These are phyloP conservation scores for Netelia inedita DNA, from an alignment of 2,888 invertebrate species.

Conservation along the genomic window DNA sequence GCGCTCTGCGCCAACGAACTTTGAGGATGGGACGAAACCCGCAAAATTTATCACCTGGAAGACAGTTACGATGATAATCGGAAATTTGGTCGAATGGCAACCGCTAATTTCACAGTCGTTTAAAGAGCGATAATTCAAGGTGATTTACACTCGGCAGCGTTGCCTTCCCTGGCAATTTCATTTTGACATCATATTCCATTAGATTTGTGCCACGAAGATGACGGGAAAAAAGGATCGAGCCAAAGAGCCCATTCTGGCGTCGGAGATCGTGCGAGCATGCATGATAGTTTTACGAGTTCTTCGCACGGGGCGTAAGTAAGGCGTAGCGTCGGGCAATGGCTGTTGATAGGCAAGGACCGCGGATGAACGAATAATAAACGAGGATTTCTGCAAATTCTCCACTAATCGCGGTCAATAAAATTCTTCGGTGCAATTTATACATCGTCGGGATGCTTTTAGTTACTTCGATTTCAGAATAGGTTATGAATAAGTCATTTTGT, in stretches of 20 bases:
- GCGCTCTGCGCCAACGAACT: conserved; percentile 17
- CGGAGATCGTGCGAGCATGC: conserved; percentile 32
- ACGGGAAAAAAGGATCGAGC: conserved; percentile 49
- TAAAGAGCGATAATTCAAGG: conserved; percentile 83
- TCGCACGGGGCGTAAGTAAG: conserved; percentile 3
- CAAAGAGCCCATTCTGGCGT: conserved; percentile 16
- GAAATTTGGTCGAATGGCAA: conserved; percentile 77
- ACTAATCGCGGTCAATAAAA: too few species aligned
- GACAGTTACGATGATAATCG: conserved; percentile 83
- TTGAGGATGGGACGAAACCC: conserved; percentile 27
- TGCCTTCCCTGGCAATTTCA: conserved; percentile 55
- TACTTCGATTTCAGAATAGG: too few species aligned
- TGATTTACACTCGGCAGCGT: conserved; percentile 80
- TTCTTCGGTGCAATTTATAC: too few species aligned
- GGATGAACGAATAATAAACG: too few species aligned
- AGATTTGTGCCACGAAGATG: conserved; percentile 64
- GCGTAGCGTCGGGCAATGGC: not conserved
- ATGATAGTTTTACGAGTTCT: conserved; percentile 59
- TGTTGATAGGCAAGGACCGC: not conserved
- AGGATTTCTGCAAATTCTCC: too few species aligned
- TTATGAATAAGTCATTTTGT: too few species aligned
- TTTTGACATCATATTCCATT: conserved; percentile 82
- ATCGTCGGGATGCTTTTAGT: too few species aligned
- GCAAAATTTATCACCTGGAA: conserved; percentile 83
- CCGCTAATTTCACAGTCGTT: conserved; percentile 85